phyloP scores from a whole-genome alignment of 1,140 invertebrate genomes.

The Drosophila leontia region DNA sequence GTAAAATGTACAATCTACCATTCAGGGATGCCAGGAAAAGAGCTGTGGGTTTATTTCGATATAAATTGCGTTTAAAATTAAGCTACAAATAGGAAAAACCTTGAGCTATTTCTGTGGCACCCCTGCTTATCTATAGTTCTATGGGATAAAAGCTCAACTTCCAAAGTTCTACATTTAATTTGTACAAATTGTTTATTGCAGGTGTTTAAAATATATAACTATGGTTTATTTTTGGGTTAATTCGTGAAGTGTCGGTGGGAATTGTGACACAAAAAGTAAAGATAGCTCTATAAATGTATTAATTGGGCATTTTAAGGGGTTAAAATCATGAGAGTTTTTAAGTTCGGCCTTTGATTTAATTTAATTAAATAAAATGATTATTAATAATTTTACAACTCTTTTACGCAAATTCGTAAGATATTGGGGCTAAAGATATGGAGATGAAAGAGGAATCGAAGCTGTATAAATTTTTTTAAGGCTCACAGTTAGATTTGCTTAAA shows the following conservation, averaged over 20 bases:
- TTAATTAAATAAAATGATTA: too few relatives aligned
- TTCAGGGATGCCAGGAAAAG: neutral
- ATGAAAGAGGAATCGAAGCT: too few relatives aligned
- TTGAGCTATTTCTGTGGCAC: neutral
- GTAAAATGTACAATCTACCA: slow-evolving; percentile 46
- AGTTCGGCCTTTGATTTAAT: too few relatives aligned
- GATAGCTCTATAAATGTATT: neutral
- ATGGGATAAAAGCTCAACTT: slow-evolving; percentile 64
- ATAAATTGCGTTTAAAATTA: neutral
- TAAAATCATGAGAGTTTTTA: too few relatives aligned
- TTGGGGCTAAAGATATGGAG: too few relatives aligned
- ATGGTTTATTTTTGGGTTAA: slow-evolving; percentile 15
- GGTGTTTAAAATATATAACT: slow-evolving; percentile 28
- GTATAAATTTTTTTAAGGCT: too few relatives aligned
- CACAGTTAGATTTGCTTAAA: too few relatives aligned
- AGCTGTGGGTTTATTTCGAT: neutral
- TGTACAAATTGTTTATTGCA: slow-evolving; percentile 40
- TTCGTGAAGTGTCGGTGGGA: slow-evolving; percentile 3
- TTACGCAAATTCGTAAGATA: too few relatives aligned
- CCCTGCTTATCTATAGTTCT: slow-evolving; percentile 11
- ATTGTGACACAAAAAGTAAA: neutral
- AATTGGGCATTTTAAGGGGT: neutral
- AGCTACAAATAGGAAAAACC: too few relatives aligned
- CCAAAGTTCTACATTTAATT: slow-evolving; percentile 40
- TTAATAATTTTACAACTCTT: too few relatives aligned